Evolutionary conservation across 2,113 vertebrate genomes (phyloP).

Genomic region (Physeter macrocephalus): DNA sequence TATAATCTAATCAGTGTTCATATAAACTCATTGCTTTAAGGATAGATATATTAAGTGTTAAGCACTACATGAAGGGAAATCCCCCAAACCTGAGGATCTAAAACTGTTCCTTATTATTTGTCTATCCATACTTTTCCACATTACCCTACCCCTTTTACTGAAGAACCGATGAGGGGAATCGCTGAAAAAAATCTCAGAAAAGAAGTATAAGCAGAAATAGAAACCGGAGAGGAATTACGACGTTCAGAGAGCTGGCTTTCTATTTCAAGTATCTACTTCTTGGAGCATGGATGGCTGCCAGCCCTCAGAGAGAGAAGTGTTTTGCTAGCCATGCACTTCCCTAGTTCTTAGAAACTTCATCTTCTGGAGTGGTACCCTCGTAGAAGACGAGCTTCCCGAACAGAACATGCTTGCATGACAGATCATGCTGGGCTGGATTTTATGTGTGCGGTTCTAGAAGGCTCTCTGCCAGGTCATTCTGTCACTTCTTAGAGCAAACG

Average conservation of each 20-base stretch:
- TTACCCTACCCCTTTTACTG: neutral
- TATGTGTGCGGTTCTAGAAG: neutral
- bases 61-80: neutral
- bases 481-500: neutral
- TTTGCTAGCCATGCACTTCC: conserved; percentile 44
- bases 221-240: neutral
- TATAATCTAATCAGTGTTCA: neutral
- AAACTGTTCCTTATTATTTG: neutral
- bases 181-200: neutral
- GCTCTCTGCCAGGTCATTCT: neutral
- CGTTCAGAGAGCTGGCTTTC: neutral
- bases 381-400: neutral
- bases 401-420: conserved; percentile 43
- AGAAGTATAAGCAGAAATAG: neutral
- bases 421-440: conserved; percentile 30
- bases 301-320: neutral
- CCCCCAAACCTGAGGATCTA: neutral
- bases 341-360: neutral
- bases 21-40: neutral
- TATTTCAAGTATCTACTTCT: neutral
- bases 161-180: neutral
- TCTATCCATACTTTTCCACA: neutral
- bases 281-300: neutral
- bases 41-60: neutral
- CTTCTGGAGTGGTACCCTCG: conserved; percentile 43